These are phyloP conservation scores for Amphimedon queenslandica DNA, from an alignment of 37 sponge, comb jelly and placozoan species.

Conservation along the genomic window DNA sequence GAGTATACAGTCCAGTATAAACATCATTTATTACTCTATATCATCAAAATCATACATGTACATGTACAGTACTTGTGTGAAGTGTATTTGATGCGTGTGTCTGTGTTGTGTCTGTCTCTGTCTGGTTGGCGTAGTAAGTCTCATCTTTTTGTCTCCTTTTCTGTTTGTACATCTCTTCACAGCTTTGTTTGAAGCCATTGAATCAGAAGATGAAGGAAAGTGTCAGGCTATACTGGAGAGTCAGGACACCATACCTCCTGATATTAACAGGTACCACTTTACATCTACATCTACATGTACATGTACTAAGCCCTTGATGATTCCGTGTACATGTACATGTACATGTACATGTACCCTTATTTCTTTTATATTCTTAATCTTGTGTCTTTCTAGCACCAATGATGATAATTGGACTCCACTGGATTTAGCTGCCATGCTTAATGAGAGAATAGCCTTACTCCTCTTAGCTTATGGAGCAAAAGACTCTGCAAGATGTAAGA, in stretches of 20 bases:
- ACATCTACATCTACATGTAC: too few relatives aligned
- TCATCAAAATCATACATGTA: too few relatives aligned
- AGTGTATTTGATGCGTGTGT: too few relatives aligned
- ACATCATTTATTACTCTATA: too few relatives aligned
- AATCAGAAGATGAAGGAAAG: neutral
- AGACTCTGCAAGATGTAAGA: slow-evolving; percentile 65
- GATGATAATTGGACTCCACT: slow-evolving; percentile 61
- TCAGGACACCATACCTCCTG: neutral
- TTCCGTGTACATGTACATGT: too few relatives aligned
- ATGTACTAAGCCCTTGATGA: too few relatives aligned
- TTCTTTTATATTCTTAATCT: neutral
- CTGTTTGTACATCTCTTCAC: neutral
- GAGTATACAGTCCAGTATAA: too few relatives aligned
- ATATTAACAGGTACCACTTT: too few relatives aligned
- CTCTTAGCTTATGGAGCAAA: slow-evolving; percentile 53
- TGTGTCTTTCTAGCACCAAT: slow-evolving; percentile 18
- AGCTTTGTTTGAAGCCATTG: slow-evolving; percentile 8
- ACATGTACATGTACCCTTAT: too few relatives aligned
- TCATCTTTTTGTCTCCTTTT: neutral
- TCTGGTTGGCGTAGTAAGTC: neutral
- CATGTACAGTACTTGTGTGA: too few relatives aligned
- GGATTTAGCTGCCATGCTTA: slow-evolving; percentile 70
- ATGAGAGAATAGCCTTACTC: slow-evolving; percentile 37
- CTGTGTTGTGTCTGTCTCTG: too few relatives aligned
- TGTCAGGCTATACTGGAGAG: neutral